phyloP scores from a whole-genome alignment of 2,888 invertebrate species.

The Dicranocentrus wangi region DNA sequence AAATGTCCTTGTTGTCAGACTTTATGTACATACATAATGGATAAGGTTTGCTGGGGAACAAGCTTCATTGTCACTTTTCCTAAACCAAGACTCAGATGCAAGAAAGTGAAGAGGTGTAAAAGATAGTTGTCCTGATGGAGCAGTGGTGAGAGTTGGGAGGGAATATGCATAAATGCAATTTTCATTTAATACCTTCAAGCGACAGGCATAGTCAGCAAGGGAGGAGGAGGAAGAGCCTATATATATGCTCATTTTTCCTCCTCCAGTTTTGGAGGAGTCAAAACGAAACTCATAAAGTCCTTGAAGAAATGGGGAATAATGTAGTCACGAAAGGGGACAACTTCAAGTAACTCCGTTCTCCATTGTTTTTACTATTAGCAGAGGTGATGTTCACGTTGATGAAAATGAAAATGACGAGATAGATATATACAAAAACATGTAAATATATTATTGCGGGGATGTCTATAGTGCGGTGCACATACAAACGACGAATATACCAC shows the following conservation, averaged over 20 bases:
- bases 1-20: slow-evolving; percentile 19
- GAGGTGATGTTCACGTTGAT: slow-evolving; percentile 1
- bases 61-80: neutral
- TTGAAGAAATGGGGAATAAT: too few species aligned
- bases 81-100: too few species aligned
- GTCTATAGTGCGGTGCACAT: too few species aligned
- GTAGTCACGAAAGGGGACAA: too few species aligned
- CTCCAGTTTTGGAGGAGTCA: too few species aligned
- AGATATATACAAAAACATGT: too few species aligned
- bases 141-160: slow-evolving; percentile 10
- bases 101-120: neutral
- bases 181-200: slow-evolving; percentile 48
- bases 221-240: slow-evolving; percentile 12
- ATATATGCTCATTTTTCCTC: neutral
- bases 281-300: too few species aligned
- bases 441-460: too few species aligned
- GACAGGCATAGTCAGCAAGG: slow-evolving; percentile 9
- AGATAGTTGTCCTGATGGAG: neutral
- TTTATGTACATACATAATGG: slow-evolving; percentile 6
- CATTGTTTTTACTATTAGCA: slow-evolving; percentile 9
- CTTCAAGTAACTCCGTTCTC: neutral
- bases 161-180: slow-evolving; percentile 27
- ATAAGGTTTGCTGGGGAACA: neutral
- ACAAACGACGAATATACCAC: too few species aligned
- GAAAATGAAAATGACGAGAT: neutral